Percentiles rank a stretch among this genome's conserved stretches.
Conservation (phyloP, 2,797 vertebrate species). For the Podargus strigoides region DNA sequence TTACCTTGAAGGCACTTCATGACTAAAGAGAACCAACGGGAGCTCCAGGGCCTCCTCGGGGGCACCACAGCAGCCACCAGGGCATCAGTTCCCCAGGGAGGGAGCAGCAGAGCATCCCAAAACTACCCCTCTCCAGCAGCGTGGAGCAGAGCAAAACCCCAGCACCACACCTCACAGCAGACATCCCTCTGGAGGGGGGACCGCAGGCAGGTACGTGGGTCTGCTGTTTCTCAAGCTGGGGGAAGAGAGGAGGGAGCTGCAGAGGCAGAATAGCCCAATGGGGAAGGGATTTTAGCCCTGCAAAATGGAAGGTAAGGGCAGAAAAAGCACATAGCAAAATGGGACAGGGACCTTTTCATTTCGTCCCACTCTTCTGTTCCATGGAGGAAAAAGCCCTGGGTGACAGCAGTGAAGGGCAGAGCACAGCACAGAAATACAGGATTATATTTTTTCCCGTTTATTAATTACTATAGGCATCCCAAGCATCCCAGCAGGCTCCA, state of each 20-base stretch:
- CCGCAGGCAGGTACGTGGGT: background rate
- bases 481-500: background rate
- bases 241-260: background rate
- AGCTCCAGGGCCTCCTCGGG: too few relatives aligned
- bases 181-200: background rate
- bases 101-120: accelerated
- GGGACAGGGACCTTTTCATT: background rate
- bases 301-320: background rate
- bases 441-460: background rate
- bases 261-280: background rate
- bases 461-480: constrained; percentile 6
- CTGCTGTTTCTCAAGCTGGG: background rate
- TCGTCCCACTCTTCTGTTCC: background rate
- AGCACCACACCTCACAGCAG: background rate
- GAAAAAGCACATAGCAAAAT: background rate
- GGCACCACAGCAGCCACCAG: too few relatives aligned
- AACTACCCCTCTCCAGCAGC: background rate
- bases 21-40: too few relatives aligned
- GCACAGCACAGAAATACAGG: background rate
- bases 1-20: background rate
- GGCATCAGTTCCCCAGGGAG: too few relatives aligned
- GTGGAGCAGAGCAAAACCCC: background rate
- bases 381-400: background rate
- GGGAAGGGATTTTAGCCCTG: background rate
- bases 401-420: constrained; percentile 11